Percentiles rank a stretch among this genome's conserved stretches.
Evolutionary conservation across 2,113 vertebrate species (phyloP).

Genomic region (Egretta garzetta): DNA sequence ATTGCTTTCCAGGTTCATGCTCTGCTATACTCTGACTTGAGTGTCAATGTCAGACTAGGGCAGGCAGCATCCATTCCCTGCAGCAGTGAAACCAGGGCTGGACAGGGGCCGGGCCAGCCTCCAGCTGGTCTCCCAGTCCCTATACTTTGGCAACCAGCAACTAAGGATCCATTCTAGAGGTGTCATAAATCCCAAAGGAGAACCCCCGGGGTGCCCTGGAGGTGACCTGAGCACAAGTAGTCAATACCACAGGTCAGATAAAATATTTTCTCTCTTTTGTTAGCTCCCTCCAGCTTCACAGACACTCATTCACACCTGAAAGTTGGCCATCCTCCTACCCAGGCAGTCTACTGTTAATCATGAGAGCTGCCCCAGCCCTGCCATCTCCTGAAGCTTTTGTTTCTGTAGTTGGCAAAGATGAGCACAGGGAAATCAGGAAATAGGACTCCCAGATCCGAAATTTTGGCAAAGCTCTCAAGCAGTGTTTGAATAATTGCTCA

Average conservation of each 20-base stretch:
- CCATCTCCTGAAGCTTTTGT: background rate
- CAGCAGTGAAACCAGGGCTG: background rate
- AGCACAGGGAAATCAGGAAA: background rate
- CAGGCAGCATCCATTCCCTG: background rate
- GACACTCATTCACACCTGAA: background rate
- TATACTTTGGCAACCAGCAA: background rate
- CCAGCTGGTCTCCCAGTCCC: background rate
- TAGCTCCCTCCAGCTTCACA: background rate
- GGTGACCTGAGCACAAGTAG: background rate
- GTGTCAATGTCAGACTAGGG: background rate
- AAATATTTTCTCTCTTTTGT: background rate
- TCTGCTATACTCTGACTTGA: background rate
- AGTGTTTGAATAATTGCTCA: background rate
- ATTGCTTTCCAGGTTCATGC: background rate
- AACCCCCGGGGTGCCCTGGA: background rate
- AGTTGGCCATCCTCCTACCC: background rate
- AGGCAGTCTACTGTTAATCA: background rate
- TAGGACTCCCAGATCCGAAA: accelerated
- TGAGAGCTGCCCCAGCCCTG: background rate
- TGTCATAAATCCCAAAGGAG: background rate
- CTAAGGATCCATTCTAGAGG: background rate
- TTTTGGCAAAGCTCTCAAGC: background rate
- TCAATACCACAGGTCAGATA: background rate
- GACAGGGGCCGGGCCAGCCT: background rate
- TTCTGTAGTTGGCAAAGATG: background rate